Evolutionary conservation across 1,140 invertebrate genomes (phyloP), one percentile per base, ranked within the genome.

Genomic region (Chironomus striatipennis): DNA sequence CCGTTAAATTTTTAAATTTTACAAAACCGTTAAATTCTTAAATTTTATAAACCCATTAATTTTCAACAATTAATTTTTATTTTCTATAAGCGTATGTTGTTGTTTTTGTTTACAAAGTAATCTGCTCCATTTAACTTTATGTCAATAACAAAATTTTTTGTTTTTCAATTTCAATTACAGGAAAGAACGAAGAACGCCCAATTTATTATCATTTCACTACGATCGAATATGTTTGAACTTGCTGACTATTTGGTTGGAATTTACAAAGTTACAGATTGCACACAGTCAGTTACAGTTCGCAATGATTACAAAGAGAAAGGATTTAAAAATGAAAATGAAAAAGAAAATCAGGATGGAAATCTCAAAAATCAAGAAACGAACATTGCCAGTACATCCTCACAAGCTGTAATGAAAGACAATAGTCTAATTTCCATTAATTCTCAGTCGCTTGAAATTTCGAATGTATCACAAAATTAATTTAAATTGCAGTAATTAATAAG

Each of bases 211-310:
- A 98, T 99, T 74, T 98, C 97, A 0, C 85, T 99, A 6, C 86
- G 98, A 5, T 93, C 96, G 67, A 97, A 99, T 80, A 99, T 99
- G 98, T 99, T 98, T 81, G 97, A 99, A 80, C 82, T 98, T 6
- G 91, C 93, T 0, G 94, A 98, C 81, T 87, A 90, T 75, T 83
- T 98, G 0, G 90, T 99, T 2, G 98, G 98, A 1, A 98, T 99
- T 75, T 99, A 95, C 81, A 99, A 99, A 84, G 95, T 93, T 0
- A 87, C 90, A 76, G 94, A 98, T 80, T 92, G 90, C 79, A 96
- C 94, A 0, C 91, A 95, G 77, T 90, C 91, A 20, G 86, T 92
- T 0, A 90, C 90, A 0, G 85, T 95, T 1, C 85, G 89, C 20
- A 85, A 85, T 74, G 79, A 79, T 18, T 15, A 70, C 18, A 70